phyloP scores from a whole-genome alignment of 2,888 invertebrate species.

The Caenorhabditis becei region DNA sequence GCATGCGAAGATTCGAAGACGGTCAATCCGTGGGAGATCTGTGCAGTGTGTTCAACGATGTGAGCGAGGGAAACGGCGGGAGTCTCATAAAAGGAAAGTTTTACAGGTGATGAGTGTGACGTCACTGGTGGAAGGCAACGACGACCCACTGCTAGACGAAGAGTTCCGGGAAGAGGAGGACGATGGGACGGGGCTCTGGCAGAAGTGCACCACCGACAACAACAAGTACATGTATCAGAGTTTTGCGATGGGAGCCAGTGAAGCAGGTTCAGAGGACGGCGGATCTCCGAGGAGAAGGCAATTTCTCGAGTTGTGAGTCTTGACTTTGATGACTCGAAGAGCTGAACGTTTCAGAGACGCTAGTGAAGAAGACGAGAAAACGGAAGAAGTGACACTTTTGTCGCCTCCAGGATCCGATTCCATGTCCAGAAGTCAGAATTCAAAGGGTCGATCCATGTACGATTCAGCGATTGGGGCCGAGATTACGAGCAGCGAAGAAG shows the following conservation, averaged over 20 bases:
- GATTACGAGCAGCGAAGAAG: conserved; percentile 71
- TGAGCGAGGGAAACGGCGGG: conserved; percentile 18
- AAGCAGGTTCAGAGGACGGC: conserved; percentile 42
- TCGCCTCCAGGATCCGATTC: conserved; percentile 40
- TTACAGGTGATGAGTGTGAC: conserved; percentile 65
- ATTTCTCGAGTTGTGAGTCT: conserved; percentile 20
- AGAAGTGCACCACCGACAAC: conserved; percentile 68
- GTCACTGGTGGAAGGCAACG: conserved; percentile 48
- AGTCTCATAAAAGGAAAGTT: neutral
- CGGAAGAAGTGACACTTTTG: conserved; percentile 29
- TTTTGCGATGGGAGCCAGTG: conserved; percentile 64
- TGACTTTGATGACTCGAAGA: neutral
- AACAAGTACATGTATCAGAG: conserved; percentile 76
- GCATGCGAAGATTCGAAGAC: conserved; percentile 38
- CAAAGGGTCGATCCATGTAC: conserved; percentile 72
- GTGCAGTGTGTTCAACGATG: conserved; percentile 74
- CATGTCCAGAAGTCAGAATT: conserved; percentile 59
- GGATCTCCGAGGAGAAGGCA: conserved; percentile 30
- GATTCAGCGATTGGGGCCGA: conserved; percentile 76
- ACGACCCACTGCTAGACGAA: conserved; percentile 50
- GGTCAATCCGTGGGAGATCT: conserved; percentile 68
- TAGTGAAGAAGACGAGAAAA: conserved; percentile 12
- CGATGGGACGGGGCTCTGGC: conserved; percentile 48
- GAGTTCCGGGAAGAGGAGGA: conserved; percentile 38
- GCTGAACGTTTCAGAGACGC: neutral